Evolutionary conservation across 2,888 invertebrate species (phyloP).

Genomic region (Tinea trinotella): DNA sequence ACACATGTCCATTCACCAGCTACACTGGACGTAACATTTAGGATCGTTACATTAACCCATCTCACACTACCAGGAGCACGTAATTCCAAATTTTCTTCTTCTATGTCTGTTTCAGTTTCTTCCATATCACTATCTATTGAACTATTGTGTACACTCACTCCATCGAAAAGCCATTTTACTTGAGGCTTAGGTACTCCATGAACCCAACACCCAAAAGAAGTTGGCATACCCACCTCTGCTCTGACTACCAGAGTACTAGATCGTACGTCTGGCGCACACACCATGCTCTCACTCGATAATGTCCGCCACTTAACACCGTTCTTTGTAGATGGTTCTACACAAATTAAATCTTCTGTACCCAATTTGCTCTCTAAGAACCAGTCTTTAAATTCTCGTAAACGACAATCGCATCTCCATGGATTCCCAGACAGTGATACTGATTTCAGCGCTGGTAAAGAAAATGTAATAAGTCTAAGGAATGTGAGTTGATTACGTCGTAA

Average conservation of each 20-base stretch:
- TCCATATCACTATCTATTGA: constrained; percentile 63
- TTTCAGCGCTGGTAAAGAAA: constrained; percentile 83
- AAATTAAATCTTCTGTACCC: constrained; percentile 81
- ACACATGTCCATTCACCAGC: constrained; percentile 90
- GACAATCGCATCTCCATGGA: constrained; percentile 93
- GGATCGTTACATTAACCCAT: constrained; percentile 88
- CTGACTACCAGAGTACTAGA: constrained; percentile 74
- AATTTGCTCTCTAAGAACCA: constrained; percentile 88
- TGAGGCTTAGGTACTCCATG: constrained; percentile 88
- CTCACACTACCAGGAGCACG: constrained; percentile 64
- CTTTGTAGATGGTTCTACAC: constrained; percentile 79
- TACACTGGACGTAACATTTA: constrained; percentile 85
- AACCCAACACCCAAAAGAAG: constrained; percentile 85
- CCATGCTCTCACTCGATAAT: constrained; percentile 82
- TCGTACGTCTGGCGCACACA: constrained; percentile 84
- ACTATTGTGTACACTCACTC: constrained; percentile 63
- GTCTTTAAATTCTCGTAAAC: constrained; percentile 84
- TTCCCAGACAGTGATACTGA: constrained; percentile 87
- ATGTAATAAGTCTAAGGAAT: constrained; percentile 69
- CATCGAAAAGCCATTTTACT: constrained; percentile 87
- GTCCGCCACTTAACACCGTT: constrained; percentile 83
- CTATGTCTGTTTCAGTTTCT: constrained; percentile 53
- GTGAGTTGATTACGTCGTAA: constrained; percentile 86
- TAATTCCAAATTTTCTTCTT: constrained; percentile 53
- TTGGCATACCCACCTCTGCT: constrained; percentile 86